phyloP scores from a whole-genome alignment of 2,113 vertebrate species.

The Takifugu bimaculatus region DNA sequence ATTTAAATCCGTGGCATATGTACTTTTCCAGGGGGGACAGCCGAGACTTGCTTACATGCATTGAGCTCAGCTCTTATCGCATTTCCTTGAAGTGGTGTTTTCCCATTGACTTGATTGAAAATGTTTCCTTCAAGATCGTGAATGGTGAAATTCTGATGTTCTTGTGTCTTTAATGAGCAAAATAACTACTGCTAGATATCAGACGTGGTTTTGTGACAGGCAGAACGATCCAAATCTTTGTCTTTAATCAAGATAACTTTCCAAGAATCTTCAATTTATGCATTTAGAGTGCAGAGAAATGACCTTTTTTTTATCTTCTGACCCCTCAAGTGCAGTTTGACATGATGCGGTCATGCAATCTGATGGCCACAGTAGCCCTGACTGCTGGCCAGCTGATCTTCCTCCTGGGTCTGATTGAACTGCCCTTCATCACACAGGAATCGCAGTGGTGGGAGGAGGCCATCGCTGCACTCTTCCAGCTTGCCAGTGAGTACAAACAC shows the following conservation, averaged over 20 bases:
- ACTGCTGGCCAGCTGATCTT: constrained; percentile 92
- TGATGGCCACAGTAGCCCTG: constrained; percentile 91
- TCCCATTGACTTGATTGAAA: constrained; percentile 30
- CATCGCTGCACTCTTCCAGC: constrained; percentile 94
- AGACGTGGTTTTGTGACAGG: background rate
- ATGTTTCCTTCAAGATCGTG: constrained; percentile 41
- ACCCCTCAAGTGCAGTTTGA: constrained; percentile 90
- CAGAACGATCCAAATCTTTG: too few relatives aligned
- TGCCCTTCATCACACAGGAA: constrained; percentile 85
- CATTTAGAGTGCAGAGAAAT: constrained; percentile 11
- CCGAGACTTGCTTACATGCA: background rate
- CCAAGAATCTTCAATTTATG: background rate
- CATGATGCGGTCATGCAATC: constrained; percentile 99
- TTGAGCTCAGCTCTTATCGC: background rate
- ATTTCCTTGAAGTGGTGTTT: background rate
- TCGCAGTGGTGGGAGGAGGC: constrained; percentile 99
- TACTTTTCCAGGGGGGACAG: too few relatives aligned
- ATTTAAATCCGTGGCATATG: background rate
- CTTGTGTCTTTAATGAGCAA: constrained; percentile 16
- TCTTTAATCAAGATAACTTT: background rate
- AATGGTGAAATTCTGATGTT: constrained; percentile 25
- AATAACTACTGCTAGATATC: constrained; percentile 19
- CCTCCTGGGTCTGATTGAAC: constrained; percentile 84
- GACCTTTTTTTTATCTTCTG: constrained; percentile 41
- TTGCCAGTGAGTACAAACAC: constrained; percentile 87